Conservation (phyloP, 2,888 invertebrate genomes). For the Cantharis lateralis region DNA sequence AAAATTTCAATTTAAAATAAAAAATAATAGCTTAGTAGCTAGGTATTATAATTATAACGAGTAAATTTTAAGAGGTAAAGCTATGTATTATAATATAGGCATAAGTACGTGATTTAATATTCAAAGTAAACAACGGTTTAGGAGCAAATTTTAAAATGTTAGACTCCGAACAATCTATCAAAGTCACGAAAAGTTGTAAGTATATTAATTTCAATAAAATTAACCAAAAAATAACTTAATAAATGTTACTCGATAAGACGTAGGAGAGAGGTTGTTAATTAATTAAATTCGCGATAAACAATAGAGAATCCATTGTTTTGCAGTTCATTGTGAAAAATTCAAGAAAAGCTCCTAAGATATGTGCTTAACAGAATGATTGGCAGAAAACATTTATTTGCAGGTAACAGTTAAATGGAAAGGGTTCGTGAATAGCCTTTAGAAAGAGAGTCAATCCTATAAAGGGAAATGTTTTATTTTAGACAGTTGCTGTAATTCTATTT, state of each 20-base stretch:
- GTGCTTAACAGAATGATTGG: slow-evolving; percentile 4
- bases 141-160: neutral
- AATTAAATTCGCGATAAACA: neutral
- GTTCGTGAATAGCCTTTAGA: slow-evolving; percentile 10
- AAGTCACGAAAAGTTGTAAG: neutral
- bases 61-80: neutral
- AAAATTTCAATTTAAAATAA: neutral
- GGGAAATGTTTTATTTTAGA: slow-evolving; percentile 6
- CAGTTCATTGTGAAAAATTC: neutral
- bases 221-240: neutral
- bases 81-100: no score
- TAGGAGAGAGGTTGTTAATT: neutral
- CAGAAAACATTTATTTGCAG: slow-evolving; percentile 11
- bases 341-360: neutral
- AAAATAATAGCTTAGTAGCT: neutral
- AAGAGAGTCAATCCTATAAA: slow-evolving; percentile 1
- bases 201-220: slow-evolving; percentile 2
- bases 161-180: neutral
- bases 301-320: neutral
- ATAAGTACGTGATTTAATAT: neutral
- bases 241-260: neutral
- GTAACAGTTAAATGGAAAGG: slow-evolving; percentile 9
- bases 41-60: neutral
- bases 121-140: neutral
- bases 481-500: slow-evolving; percentile 2